These are phyloP conservation scores for Anguilla rostrata DNA, from an alignment of 2,113 vertebrate species.

Conservation along the genomic window DNA sequence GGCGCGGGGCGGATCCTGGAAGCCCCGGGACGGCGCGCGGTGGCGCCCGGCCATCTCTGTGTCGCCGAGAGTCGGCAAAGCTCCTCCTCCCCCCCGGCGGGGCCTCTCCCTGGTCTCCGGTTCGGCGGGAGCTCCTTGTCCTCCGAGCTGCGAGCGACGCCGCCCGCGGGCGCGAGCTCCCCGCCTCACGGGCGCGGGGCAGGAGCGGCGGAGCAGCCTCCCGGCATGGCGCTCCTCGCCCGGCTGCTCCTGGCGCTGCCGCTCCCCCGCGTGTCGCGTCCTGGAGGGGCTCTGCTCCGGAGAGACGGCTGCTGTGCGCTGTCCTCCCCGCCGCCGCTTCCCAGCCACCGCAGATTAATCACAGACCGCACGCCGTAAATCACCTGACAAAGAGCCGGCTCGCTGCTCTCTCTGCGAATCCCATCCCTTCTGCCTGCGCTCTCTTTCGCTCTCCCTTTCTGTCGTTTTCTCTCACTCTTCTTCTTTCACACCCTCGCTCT, in stretches of 20 bases:
- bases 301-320: not conserved
- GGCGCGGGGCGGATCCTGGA: slow-evolving; percentile 2
- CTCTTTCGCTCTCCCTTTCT: not conserved
- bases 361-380: not conserved
- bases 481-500: not conserved
- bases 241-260: not conserved
- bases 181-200: slow-evolving; percentile 5
- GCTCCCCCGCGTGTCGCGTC: not conserved
- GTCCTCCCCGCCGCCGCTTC: not conserved
- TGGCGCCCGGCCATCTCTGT: slow-evolving; percentile 11
- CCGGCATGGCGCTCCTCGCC: not conserved
- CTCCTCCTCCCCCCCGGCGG: not conserved
- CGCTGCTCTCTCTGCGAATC: slow-evolving; percentile 9
- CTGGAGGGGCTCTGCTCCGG: not conserved
- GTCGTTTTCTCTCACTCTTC: not conserved
- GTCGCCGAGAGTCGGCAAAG: slow-evolving; percentile 4
- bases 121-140: slow-evolving; percentile 4
- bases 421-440: slow-evolving; percentile 10
- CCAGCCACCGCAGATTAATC: slow-evolving; percentile 7
- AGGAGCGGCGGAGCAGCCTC: not conserved
- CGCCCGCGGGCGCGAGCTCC: slow-evolving; percentile 4
- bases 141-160: not conserved
- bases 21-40: not conserved
- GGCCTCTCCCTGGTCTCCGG: not conserved
- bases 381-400: slow-evolving; percentile 24